Evolutionary conservation across 2,888 invertebrate species (phyloP), one percentile per base, ranked within the genome.

Genomic region (Antheraea yamamai): DNA sequence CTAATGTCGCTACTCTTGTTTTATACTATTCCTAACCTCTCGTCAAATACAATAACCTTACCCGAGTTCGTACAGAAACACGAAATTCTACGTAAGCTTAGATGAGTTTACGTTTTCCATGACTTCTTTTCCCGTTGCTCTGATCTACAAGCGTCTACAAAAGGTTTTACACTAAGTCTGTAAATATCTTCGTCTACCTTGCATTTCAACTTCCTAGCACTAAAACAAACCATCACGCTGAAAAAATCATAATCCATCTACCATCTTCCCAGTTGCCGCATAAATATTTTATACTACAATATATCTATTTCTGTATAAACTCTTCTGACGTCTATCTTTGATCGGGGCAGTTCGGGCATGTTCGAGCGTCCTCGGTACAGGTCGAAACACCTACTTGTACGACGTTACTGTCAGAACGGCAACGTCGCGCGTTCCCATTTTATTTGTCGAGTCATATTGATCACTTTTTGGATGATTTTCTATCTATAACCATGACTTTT

Each of bases 381-480:
- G 87, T 85, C 85, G 80, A 86, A 84, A 86, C 84, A 86, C 88
- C 87, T 86, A 84, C 86, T 86, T 87, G 83, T 83, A 23, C 72
- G 66, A 66, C 74, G 74, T 58, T 58, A 35, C 64, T 64, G 64
- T 35, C 75, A 84, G 84, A 88, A 79, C 88, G 94, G 94, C 94
- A 94, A 94, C 94, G 89, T 88, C 89, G 94, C 93, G 80, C 80
- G 79, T 81, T 85, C 84, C 74, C 72, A 79, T 81, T 80, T 78
- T 76, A 78, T 78, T 76, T 76, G 75, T 76, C 78, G 64, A 66
- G 26, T 66, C 16, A 30, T 75, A 68, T 73, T 35, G 76, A 70
- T 77, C 78, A 71, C 58, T 73, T 75, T 58, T 70, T 66, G 72
- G 52, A 52, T 66, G 35, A 30, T 75, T 73, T 75, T 72, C 30